Evolutionary conservation across 1,140 invertebrate genomes (phyloP).

Genomic region (Schlechtendalia chinensis): DNA sequence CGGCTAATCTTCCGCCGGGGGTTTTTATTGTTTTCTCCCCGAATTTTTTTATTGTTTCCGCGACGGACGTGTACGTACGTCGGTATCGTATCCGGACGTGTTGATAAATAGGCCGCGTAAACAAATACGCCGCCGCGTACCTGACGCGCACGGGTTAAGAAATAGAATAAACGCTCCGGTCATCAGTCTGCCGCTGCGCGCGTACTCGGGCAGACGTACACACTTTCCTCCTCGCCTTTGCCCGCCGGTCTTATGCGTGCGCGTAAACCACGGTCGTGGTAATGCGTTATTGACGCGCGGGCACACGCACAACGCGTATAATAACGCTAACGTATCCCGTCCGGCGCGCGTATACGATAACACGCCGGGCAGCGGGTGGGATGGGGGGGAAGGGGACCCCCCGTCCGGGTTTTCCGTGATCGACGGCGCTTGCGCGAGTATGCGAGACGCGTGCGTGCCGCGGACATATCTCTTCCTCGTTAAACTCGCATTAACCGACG

Average conservation of each 20-base stretch:
- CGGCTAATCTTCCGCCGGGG: slow-evolving; percentile 29
- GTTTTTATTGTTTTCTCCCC: neutral
- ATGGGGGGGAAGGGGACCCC: too few species aligned
- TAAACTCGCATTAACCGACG: slow-evolving; percentile 39
- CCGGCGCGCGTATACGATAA: too few species aligned
- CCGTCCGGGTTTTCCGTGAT: slow-evolving; percentile 36
- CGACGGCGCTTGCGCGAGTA: slow-evolving; percentile 41
- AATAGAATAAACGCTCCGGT: slow-evolving; percentile 25
- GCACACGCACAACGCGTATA: neutral
- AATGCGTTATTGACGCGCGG: slow-evolving; percentile 34
- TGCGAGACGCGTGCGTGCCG: too few species aligned
- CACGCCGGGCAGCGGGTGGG: too few species aligned
- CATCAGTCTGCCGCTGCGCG: slow-evolving; percentile 11
- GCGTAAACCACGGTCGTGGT: slow-evolving; percentile 35
- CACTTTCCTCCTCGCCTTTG: too few species aligned
- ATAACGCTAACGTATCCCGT: slow-evolving; percentile 1
- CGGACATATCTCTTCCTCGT: slow-evolving; percentile 30
- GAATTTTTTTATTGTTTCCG: slow-evolving; percentile 32
- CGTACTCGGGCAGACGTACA: too few species aligned
- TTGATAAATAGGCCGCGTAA: slow-evolving; percentile 14
- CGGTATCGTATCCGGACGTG: too few species aligned
- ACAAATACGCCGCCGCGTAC: neutral
- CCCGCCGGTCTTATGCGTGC: slow-evolving; percentile 22
- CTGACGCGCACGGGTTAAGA: too few species aligned
- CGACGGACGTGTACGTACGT: too few species aligned